phyloP scores from a whole-genome alignment of 2,888 invertebrate genomes.

The Lacanobia wlatinum region DNA sequence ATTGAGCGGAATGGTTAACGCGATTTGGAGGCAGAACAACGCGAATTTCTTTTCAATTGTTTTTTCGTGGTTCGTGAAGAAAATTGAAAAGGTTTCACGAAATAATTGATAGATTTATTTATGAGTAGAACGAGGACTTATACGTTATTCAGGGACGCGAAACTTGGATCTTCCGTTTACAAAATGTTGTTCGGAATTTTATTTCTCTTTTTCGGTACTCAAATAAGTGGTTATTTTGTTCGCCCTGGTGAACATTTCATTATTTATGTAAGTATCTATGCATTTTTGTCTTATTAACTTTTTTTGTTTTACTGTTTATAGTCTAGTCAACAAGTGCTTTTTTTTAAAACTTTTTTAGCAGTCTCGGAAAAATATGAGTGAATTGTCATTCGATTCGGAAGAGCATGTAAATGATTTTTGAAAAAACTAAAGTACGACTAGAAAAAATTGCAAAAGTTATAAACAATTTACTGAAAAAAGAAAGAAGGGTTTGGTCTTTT shows the following conservation, averaged over 20 bases:
- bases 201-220: not conserved
- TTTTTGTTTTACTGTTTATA: not conserved
- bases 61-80: slow-evolving; percentile 40
- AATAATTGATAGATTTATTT: slow-evolving; percentile 58
- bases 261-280: not conserved
- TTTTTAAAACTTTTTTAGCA: too few relatives aligned
- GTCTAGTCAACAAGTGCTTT: too few relatives aligned
- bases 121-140: slow-evolving; percentile 41
- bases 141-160: slow-evolving; percentile 30
- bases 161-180: slow-evolving; percentile 5
- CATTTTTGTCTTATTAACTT: not conserved
- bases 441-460: too few relatives aligned
- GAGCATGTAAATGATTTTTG: too few relatives aligned
- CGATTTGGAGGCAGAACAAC: slow-evolving; percentile 56
- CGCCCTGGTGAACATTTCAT: too few relatives aligned
- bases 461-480: too few relatives aligned
- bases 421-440: too few relatives aligned
- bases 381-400: too few relatives aligned
- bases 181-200: not conserved
- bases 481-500: too few relatives aligned
- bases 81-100: slow-evolving; percentile 42
- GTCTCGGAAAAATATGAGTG: too few relatives aligned
- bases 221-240: not conserved
- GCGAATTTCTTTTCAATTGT: slow-evolving; percentile 57
- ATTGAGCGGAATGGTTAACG: slow-evolving; percentile 68